phyloP scores from a whole-genome alignment of 2,113 vertebrate species.

The Prochilodus magdalenae region DNA sequence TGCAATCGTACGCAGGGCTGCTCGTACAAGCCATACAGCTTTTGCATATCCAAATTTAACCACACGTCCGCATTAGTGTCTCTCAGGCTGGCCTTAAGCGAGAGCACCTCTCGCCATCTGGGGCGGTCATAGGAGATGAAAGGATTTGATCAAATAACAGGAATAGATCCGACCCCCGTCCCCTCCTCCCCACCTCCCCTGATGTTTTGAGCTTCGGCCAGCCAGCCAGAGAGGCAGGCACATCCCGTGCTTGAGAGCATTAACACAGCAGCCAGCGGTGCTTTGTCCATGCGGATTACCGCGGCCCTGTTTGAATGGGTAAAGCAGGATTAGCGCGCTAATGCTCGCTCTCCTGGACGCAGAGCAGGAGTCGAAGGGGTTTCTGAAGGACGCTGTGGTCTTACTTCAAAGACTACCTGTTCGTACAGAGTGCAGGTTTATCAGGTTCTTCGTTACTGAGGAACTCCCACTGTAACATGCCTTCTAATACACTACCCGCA shows the following conservation, averaged over 20 bases:
- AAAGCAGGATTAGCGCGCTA: constrained; percentile 9
- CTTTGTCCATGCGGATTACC: constrained; percentile 16
- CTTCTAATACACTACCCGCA: too few species aligned
- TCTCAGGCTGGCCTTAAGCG: not conserved
- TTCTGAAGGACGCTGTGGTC: not conserved
- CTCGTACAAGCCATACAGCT: not conserved
- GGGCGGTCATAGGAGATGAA: not conserved
- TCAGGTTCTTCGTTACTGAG: not conserved
- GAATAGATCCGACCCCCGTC: too few species aligned
- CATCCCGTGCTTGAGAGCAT: constrained; percentile 11
- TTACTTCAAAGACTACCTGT: not conserved
- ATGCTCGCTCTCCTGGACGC: not conserved
- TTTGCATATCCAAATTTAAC: not conserved
- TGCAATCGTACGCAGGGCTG: not conserved
- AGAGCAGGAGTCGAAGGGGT: not conserved
- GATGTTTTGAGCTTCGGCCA: not conserved
- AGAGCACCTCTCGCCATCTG: not conserved
- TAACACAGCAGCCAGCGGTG: constrained; percentile 4
- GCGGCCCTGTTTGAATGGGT: not conserved
- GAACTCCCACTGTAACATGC: too few species aligned
- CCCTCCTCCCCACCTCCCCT: too few species aligned
- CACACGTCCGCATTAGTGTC: not conserved
- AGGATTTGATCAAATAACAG: not conserved
- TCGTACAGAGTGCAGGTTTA: not conserved
- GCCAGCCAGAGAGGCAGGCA: too few species aligned